phyloP scores from a whole-genome alignment of 35 echinoderm and acorn worm genomes.

The Eucidaris tribuloides region DNA sequence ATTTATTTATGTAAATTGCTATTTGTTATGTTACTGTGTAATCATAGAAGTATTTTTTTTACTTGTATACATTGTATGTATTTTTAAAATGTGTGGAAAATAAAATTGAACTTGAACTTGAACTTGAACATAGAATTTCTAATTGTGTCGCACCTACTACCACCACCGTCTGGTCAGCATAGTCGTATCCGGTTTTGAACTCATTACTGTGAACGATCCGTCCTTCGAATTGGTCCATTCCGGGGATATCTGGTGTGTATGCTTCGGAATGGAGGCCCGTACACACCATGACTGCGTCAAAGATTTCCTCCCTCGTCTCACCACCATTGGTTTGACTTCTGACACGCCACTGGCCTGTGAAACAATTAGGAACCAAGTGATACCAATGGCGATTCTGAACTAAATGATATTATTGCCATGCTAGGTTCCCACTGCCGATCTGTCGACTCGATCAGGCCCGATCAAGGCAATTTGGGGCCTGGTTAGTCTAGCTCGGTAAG shows the following conservation, averaged over 20 bases:
- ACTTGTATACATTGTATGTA: too few relatives aligned
- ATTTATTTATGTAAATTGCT: too few relatives aligned
- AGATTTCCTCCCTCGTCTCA: conserved; percentile 7
- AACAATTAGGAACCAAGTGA: background rate
- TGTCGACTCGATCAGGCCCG: background rate
- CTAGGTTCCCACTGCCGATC: background rate
- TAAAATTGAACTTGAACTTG: too few relatives aligned
- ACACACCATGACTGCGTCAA: conserved; percentile 63
- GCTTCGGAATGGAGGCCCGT: conserved; percentile 25
- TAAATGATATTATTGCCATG: background rate
- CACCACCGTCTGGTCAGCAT: conserved; percentile 55
- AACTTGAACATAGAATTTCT: too few relatives aligned
- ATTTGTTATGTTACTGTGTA: too few relatives aligned
- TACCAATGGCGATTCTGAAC: background rate
- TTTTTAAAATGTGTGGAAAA: too few relatives aligned
- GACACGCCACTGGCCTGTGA: conserved; percentile 48
- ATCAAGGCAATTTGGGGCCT: background rate
- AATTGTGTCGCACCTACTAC: conserved; percentile 58
- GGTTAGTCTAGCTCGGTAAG: background rate
- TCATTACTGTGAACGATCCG: conserved; percentile 49
- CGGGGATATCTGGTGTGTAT: conserved; percentile 27
- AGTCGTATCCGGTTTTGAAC: conserved; percentile 43
- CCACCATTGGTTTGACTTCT: background rate
- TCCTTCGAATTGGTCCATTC: conserved; percentile 57
- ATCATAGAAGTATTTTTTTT: too few relatives aligned